Evolutionary conservation across 1,140 invertebrate genomes (phyloP), one percentile per base, ranked within the genome.

Genomic region (Drosophila dunni): DNA sequence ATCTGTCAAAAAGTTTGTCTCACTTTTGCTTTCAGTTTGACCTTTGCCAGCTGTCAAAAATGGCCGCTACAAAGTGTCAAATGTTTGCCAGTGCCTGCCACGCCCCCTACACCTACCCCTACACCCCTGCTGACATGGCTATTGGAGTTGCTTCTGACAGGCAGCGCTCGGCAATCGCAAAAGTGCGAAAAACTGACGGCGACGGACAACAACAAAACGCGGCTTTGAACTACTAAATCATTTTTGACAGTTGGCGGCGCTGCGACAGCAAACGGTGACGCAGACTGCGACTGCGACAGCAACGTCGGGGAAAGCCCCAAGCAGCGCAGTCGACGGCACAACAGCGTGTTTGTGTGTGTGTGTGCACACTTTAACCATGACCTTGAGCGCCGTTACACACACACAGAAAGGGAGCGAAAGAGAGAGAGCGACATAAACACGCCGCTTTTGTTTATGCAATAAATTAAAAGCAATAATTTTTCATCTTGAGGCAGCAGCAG

Each of bases 391-490:
- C 73, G 74, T 77, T 72, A 86, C 83, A 84, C 33, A 75, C 15
- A 62, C 61, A 63, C 7, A 72, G 11, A 73, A 61, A 58, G 53
- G 62, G 38, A 67, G 8, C 54, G 61, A 69, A 29, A 70, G 10
- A 60, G 62, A 67, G 29, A 29, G 24, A 29, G 24, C 24, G 24
- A 29, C 24, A 29, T 29, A 74, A 15, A 64, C 57, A 70, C 58
- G 45, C 64, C 69, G 77, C 80, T 74, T 89, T 88, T 88, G 84
- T 88, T 90, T 90, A 91, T 88, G 84, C 85, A 91, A 91, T 91
- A 91, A 91, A 91, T 91, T 91, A 91, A 89, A 90, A 91, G 90
- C 90, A 90, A 91, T 91, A 91, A 91, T 91, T 91, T 91, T 91
- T 91, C 90, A 91, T 91, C 90, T 91, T 90, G 90, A 88, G 86